phyloP scores from a whole-genome alignment of 2,888 invertebrate genomes.

The Patella ulyssiponensis region DNA sequence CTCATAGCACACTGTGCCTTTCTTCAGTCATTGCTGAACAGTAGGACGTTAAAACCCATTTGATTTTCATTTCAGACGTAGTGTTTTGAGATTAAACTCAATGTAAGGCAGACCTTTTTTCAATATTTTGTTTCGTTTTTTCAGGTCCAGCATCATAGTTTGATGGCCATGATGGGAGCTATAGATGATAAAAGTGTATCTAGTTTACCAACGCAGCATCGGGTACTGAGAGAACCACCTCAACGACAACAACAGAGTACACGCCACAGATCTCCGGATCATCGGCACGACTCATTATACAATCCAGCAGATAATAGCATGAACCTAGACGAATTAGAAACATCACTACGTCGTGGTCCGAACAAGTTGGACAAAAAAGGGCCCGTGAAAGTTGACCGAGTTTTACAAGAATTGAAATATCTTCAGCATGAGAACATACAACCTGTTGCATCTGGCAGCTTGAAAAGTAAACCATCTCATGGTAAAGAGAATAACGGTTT shows the following conservation, averaged over 20 bases:
- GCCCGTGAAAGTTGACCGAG: constrained; percentile 39
- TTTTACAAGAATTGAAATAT: constrained; percentile 53
- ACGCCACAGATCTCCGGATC: neutral
- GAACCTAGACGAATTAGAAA: constrained; percentile 20
- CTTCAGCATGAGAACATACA: constrained; percentile 42
- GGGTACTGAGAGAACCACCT: constrained; percentile 15
- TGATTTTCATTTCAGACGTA: no score
- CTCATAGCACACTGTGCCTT: no score
- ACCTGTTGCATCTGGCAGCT: constrained; percentile 19
- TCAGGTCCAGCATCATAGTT: constrained; percentile 65
- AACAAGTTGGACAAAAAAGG: constrained; percentile 27
- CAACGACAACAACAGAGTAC: constrained; percentile 18
- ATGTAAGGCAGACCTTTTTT: no score
- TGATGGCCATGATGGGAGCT: constrained; percentile 67
- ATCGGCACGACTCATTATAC: neutral
- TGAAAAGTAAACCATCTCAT: constrained; percentile 8
- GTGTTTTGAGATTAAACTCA: no score
- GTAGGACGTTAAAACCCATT: no score
- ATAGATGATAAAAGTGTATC: constrained; percentile 46
- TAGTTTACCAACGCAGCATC: constrained; percentile 12
- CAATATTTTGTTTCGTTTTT: constrained; percentile 12
- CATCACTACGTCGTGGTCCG: neutral
- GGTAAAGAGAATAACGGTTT: constrained; percentile 14
- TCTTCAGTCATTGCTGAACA: no score
- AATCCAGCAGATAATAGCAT: constrained; percentile 16